These are phyloP conservation scores for Rattus norvegicus DNA, from an alignment of 2,113 vertebrate species.

Conservation along the genomic window GRCr8 NC_086027.1:20755001-20755500, in stretches of 20 bases:
- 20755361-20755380: background rate
- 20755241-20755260: slow-evolving; percentile 82
- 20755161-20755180: slow-evolving; percentile 85
- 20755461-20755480: background rate
- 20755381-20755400: background rate
- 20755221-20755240: slow-evolving; percentile 75
- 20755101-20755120: slow-evolving; percentile 70
- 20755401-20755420: background rate
- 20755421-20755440: fast-evolving
- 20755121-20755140: slow-evolving; percentile 68
- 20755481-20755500: background rate
- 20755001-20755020: slow-evolving; percentile 44
- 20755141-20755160: slow-evolving; percentile 82
- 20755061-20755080: background rate
- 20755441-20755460: background rate
- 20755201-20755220: slow-evolving; percentile 88
- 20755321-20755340: fast-evolving
- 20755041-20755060: background rate
- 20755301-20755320: background rate
- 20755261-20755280: slow-evolving; percentile 82
- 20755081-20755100: background rate
- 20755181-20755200: slow-evolving; percentile 85
- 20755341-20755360: background rate
- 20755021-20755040: slow-evolving; percentile 59
- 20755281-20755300: slow-evolving; percentile 64